Conservation (phyloP, 2,797 vertebrate species). For the Crax fasciolata region DNA sequence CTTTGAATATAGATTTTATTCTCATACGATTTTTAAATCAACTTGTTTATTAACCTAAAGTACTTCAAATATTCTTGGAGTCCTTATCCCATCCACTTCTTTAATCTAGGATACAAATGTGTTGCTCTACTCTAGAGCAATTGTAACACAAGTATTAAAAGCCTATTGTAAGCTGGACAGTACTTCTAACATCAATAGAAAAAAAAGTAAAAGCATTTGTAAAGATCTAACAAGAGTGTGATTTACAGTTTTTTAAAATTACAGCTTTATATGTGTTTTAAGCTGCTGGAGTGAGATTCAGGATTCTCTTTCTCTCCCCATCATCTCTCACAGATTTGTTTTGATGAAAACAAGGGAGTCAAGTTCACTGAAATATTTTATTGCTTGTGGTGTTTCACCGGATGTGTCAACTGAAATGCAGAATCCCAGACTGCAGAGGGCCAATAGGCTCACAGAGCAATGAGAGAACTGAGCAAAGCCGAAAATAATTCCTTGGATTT, state of each 20-base stretch:
- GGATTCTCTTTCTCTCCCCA: neutral
- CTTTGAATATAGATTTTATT: neutral
- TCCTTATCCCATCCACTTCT: neutral
- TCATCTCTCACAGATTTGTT: neutral
- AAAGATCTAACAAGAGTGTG: neutral
- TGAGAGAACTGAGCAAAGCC: neutral
- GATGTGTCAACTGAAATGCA: neutral
- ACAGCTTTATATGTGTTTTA: neutral
- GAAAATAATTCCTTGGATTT: constrained; percentile 22
- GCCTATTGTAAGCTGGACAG: neutral
- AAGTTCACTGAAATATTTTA: neutral
- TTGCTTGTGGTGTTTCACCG: neutral
- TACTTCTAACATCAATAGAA: neutral
- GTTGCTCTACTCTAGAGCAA: neutral
- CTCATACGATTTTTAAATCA: neutral
- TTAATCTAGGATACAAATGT: neutral
- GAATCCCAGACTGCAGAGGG: neutral
- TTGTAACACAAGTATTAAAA: neutral
- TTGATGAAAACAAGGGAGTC: neutral
- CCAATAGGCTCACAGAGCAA: neutral
- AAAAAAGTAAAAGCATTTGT: neutral
- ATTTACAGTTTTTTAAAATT: neutral
- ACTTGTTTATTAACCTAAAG: neutral
- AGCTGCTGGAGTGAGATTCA: neutral
- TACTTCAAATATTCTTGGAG: neutral